Evolutionary conservation across 2,797 vertebrate species (phyloP).

Genomic region (Microhierax caerulescens): DNA sequence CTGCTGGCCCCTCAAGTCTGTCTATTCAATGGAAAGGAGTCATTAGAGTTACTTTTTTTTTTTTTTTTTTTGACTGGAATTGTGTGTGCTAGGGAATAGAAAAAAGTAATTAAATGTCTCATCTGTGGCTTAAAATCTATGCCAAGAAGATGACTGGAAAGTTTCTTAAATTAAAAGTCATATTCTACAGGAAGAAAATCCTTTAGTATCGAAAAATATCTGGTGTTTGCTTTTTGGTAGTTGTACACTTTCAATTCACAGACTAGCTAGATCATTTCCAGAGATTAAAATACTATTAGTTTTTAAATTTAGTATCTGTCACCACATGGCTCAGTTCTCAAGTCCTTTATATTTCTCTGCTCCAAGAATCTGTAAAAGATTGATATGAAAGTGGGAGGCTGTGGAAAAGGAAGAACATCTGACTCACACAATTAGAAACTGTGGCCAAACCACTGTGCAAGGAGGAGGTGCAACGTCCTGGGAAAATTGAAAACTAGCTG

Average conservation of each 20-base stretch:
- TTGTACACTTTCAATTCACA: background rate
- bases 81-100: background rate
- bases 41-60: background rate
- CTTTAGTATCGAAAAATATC: background rate
- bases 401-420: slow-evolving; percentile 51
- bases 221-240: background rate
- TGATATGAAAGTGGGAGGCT: slow-evolving; percentile 41
- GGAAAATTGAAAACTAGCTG: slow-evolving; percentile 1
- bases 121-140: background rate
- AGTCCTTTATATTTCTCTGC: background rate
- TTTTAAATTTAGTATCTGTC: background rate
- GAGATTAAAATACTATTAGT: background rate
- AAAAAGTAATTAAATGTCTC: background rate
- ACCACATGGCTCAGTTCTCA: background rate
- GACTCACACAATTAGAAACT: slow-evolving; percentile 27
- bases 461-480: slow-evolving; percentile 38
- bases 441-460: slow-evolving; percentile 8
- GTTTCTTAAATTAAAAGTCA: background rate
- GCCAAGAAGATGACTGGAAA: background rate
- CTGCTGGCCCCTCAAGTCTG: background rate
- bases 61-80: background rate
- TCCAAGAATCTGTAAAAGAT: slow-evolving; percentile 35
- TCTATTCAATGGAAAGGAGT: background rate
- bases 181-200: background rate
- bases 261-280: background rate